A percentile compares a stretch with the other conserved stretches of the same genome.
phyloP scores from a whole-genome alignment of 1,140 invertebrate genomes.

The Platyscapa corneri region DNA sequence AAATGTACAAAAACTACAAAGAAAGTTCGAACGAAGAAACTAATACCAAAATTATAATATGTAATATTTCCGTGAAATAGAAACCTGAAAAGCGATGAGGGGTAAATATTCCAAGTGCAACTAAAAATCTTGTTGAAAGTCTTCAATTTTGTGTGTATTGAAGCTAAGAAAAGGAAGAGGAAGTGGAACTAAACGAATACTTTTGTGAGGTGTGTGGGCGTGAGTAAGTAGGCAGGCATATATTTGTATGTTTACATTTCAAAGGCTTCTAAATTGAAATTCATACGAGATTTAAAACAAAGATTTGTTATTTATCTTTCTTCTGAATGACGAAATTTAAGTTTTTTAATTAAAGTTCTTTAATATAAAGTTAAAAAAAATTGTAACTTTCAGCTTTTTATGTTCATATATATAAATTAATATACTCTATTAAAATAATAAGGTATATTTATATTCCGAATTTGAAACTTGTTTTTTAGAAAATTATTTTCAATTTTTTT shows the following conservation, averaged over 20 bases:
- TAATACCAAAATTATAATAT: neutral
- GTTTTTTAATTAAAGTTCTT: too few species aligned
- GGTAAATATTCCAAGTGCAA: constrained; percentile 29
- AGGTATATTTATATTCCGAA: too few species aligned
- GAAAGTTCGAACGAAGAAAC: too few species aligned
- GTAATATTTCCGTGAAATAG: neutral
- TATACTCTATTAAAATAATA: too few species aligned
- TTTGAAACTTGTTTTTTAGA: too few species aligned
- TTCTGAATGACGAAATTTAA: neutral
- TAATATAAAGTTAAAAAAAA: too few species aligned
- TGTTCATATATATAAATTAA: too few species aligned
- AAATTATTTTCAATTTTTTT: too few species aligned
- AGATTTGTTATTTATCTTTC: neutral
- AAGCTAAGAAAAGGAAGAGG: constrained; percentile 6
- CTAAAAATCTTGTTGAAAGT: constrained; percentile 2
- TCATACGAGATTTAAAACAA: neutral
- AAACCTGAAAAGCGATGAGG: constrained; percentile 7
- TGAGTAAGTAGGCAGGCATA: neutral
- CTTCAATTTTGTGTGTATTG: neutral
- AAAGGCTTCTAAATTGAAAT: neutral
- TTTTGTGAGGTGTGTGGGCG: neutral
- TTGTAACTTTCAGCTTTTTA: too few species aligned
- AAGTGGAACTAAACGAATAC: neutral
- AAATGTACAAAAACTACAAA: too few species aligned
- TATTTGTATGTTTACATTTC: constrained; percentile 6